Evolutionary conservation across 1,140 invertebrate genomes (phyloP).

Genomic region (Glossosoma conforme): DNA sequence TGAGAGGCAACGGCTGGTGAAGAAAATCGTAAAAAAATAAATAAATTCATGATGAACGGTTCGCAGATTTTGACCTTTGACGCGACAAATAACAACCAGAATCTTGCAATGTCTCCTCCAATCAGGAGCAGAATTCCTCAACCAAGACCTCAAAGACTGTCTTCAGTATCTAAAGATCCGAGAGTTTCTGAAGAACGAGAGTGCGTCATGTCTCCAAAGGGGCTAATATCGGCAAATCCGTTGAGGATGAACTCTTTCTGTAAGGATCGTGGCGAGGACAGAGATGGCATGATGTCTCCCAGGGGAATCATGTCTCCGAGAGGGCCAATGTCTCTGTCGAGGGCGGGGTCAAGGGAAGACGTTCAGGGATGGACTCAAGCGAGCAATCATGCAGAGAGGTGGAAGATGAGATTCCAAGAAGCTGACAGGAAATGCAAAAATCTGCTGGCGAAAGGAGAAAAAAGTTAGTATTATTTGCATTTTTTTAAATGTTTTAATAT

Average conservation of each 20-base stretch:
- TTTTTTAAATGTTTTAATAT: too few species aligned
- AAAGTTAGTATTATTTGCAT: conserved; percentile 55
- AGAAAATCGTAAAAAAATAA: too few species aligned
- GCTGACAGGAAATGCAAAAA: conserved; percentile 61
- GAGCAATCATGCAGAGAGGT: conserved; percentile 51
- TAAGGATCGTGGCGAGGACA: too few species aligned
- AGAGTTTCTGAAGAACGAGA: too few species aligned
- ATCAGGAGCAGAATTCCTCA: conserved; percentile 8
- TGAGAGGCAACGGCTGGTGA: too few species aligned
- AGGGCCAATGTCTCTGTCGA: conserved; percentile 40
- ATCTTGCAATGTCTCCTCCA: not conserved
- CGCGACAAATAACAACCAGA: conserved; percentile 17
- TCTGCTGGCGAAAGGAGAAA: conserved; percentile 59
- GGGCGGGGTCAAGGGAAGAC: conserved; percentile 45
- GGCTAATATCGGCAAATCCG: too few species aligned
- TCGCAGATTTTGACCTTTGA: conserved; percentile 13
- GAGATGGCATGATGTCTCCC: conserved; percentile 4
- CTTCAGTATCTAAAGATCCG: too few species aligned
- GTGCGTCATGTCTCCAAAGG: too few species aligned
- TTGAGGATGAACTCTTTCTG: too few species aligned
- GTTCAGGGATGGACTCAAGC: conserved; percentile 43
- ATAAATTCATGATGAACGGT: conserved; percentile 17
- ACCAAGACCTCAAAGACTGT: not conserved
- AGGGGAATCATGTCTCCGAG: not conserved
- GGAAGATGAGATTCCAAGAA: conserved; percentile 64